Evolutionary conservation across 2,888 invertebrate species (phyloP).

Genomic region (Cheilosia urbana): DNA sequence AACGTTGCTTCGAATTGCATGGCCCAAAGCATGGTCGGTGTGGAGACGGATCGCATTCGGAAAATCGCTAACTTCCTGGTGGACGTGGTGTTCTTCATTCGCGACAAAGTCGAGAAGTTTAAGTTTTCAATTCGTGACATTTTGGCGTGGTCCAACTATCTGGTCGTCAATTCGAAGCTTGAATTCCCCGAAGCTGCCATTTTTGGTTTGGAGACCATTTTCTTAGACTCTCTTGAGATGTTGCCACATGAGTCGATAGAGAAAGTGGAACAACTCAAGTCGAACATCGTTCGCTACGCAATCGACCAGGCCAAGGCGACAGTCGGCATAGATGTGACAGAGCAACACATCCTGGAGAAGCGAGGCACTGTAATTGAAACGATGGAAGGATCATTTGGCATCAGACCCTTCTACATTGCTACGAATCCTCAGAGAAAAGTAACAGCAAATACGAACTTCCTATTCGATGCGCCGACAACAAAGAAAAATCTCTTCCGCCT

Average conservation of each 20-base stretch:
- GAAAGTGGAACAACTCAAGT: slow-evolving; percentile 84
- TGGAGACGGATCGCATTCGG: slow-evolving; percentile 78
- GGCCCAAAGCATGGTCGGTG: slow-evolving; percentile 84
- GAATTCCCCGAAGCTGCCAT: slow-evolving; percentile 88
- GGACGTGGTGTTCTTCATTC: slow-evolving; percentile 92
- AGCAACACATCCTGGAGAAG: slow-evolving; percentile 82
- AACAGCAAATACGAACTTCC: slow-evolving; percentile 84
- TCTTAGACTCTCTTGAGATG: slow-evolving; percentile 95
- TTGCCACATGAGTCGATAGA: slow-evolving; percentile 88
- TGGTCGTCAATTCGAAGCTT: slow-evolving; percentile 84
- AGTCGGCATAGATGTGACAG: slow-evolving; percentile 82
- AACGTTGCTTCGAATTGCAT: slow-evolving; percentile 93
- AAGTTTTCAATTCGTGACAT: slow-evolving; percentile 96
- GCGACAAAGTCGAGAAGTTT: slow-evolving; percentile 90
- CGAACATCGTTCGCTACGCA: slow-evolving; percentile 86
- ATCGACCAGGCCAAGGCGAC: slow-evolving; percentile 85
- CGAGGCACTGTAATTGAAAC: slow-evolving; percentile 79
- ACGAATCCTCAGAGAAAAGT: slow-evolving; percentile 77
- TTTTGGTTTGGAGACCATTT: slow-evolving; percentile 96
- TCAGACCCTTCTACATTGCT: slow-evolving; percentile 89
- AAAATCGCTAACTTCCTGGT: slow-evolving; percentile 89
- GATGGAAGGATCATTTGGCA: slow-evolving; percentile 86
- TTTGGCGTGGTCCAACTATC: slow-evolving; percentile 95
- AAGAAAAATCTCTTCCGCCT: slow-evolving; percentile 92
- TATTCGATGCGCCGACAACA: slow-evolving; percentile 91